These are phyloP conservation scores for Willowsia nigromaculata DNA, from an alignment of 2,888 invertebrate genomes.

Conservation along the genomic window DNA sequence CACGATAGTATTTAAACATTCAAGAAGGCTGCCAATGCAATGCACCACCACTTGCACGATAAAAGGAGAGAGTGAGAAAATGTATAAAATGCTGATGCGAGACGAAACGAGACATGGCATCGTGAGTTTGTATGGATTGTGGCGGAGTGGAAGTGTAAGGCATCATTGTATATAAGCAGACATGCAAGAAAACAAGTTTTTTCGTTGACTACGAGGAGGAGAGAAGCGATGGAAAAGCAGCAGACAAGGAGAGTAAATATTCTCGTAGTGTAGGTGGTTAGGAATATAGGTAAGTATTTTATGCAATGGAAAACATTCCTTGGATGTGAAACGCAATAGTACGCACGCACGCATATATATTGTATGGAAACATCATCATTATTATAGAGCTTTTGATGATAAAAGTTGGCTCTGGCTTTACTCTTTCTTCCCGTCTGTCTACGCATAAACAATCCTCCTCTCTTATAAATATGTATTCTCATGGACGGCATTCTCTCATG, in stretches of 20 bases:
- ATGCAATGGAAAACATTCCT: neutral
- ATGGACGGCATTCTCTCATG: neutral
- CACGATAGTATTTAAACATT: neutral
- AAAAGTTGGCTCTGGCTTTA: slow-evolving; percentile 33
- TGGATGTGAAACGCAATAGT: slow-evolving; percentile 18
- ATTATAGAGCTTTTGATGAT: slow-evolving; percentile 16
- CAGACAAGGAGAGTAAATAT: neutral
- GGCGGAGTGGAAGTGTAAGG: neutral
- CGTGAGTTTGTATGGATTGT: slow-evolving; percentile 24
- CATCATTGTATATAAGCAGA: no score
- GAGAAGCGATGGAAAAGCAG: no score
- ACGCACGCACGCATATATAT: slow-evolving; percentile 16
- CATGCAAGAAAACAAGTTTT: neutral
- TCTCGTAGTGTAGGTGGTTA: slow-evolving; percentile 57
- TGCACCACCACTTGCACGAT: neutral
- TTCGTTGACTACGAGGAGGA: neutral
- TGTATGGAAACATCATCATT: slow-evolving; percentile 6
- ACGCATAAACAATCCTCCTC: slow-evolving; percentile 55
- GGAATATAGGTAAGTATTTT: slow-evolving; percentile 38
- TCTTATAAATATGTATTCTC: slow-evolving; percentile 40
- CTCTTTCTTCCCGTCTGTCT: slow-evolving; percentile 1
- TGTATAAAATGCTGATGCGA: neutral
- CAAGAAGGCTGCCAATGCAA: neutral
- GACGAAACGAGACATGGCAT: neutral
- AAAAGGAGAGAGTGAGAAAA: neutral